Evolutionary conservation across 2,797 vertebrate genomes (phyloP).

Genomic region (Lerista edwardsae): DNA sequence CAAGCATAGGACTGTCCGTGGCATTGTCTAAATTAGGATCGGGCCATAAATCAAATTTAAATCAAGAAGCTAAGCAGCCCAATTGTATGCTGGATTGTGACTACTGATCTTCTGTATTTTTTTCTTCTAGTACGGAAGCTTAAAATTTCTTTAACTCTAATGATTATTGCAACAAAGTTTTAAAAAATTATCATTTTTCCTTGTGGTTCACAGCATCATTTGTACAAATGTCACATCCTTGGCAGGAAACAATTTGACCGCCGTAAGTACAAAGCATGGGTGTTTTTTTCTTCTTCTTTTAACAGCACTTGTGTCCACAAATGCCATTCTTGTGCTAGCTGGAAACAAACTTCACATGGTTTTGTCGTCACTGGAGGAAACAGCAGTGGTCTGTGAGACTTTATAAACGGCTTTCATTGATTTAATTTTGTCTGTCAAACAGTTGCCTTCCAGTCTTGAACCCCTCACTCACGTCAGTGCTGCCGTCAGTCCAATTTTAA

Average conservation of each 20-base stretch:
- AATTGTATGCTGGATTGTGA: neutral
- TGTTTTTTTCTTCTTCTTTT: neutral
- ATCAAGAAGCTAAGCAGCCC: too few relatives aligned
- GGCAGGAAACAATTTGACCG: slow-evolving; percentile 62
- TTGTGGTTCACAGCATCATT: slow-evolving; percentile 46
- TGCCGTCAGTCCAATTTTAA: slow-evolving; percentile 46
- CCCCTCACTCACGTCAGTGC: slow-evolving; percentile 35
- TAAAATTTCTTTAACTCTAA: neutral
- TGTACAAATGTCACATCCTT: slow-evolving; percentile 41
- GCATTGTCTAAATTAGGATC: too few relatives aligned
- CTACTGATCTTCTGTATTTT: neutral
- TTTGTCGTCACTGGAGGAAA: slow-evolving; percentile 52
- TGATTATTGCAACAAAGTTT: neutral
- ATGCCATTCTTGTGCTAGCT: slow-evolving; percentile 58
- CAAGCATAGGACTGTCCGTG: too few relatives aligned
- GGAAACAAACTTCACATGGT: slow-evolving; percentile 42
- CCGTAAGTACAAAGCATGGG: slow-evolving; percentile 49
- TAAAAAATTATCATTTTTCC: neutral
- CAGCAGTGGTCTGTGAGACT: slow-evolving; percentile 21
- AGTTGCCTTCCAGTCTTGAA: slow-evolving; percentile 43
- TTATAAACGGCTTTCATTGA: slow-evolving; percentile 50
- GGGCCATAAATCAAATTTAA: too few relatives aligned
- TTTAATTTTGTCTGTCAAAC: slow-evolving; percentile 44
- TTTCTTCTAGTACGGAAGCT: neutral
- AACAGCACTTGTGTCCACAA: slow-evolving; percentile 30